phyloP scores from a whole-genome alignment of 2,113 vertebrate species.

The Trematomus loennbergii region DNA sequence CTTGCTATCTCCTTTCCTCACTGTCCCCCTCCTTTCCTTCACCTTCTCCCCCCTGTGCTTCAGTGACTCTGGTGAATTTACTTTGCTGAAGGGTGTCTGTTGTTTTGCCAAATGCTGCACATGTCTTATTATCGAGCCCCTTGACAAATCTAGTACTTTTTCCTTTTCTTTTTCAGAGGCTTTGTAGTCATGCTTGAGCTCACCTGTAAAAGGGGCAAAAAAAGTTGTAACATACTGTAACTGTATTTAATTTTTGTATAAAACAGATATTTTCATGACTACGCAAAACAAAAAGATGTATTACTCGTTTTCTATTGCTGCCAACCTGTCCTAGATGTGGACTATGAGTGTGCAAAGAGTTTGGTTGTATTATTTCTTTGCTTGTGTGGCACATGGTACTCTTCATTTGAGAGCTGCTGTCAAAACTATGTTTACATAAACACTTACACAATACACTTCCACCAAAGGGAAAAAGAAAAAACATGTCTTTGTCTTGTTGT shows the following conservation, averaged over 20 bases:
- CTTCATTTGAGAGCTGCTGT: conserved; percentile 89
- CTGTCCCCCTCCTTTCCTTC: conserved; percentile 50
- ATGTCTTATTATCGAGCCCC: conserved; percentile 86
- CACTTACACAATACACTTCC: conserved; percentile 92
- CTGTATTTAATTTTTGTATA: conserved; percentile 98
- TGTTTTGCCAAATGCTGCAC: conserved; percentile 93
- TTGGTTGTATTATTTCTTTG: conserved; percentile 72
- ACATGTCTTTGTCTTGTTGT: conserved; percentile 94
- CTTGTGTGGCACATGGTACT: conserved; percentile 90
- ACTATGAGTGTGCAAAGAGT: conserved; percentile 74
- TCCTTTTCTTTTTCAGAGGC: conserved; percentile 45
- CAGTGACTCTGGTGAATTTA: conserved; percentile 93
- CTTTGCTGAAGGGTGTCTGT: conserved; percentile 88
- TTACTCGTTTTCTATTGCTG: conserved; percentile 91
- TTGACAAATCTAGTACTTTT: conserved; percentile 81
- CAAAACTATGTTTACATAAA: conserved; percentile 96
- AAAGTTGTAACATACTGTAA: conserved; percentile 88
- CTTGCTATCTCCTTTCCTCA: conserved; percentile 38
- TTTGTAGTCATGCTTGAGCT: conserved; percentile 81
- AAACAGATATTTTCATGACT: conserved; percentile 98
- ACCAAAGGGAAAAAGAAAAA: conserved; percentile 90
- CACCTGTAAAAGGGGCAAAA: conserved; percentile 76
- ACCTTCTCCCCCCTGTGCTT: conserved; percentile 87
- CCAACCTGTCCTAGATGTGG: conserved; percentile 84
- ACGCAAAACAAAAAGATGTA: conserved; percentile 82